phyloP scores from a whole-genome alignment of 1,140 invertebrate species.

The Laupala kohalensis region DNA sequence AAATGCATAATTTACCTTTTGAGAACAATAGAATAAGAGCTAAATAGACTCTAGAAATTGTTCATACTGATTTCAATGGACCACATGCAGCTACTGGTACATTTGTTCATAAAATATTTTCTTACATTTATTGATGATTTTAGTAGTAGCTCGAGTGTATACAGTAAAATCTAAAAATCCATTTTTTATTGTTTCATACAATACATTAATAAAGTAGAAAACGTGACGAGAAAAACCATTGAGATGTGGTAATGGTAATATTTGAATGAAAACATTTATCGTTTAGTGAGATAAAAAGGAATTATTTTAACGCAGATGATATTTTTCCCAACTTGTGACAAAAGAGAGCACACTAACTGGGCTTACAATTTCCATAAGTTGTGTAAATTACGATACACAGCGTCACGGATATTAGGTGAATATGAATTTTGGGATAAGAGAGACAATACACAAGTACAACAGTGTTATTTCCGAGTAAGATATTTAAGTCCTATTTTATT shows the following conservation, averaged over 20 bases:
- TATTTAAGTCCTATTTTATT: too few relatives aligned
- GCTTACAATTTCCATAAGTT: too few relatives aligned
- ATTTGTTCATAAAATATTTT: background rate
- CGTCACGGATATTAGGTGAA: too few relatives aligned
- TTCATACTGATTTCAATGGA: slow-evolving; percentile 27
- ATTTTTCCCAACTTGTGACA: too few relatives aligned
- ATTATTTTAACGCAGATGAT: too few relatives aligned
- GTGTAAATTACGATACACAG: too few relatives aligned
- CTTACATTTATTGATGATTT: slow-evolving; percentile 24
- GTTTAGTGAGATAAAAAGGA: slow-evolving; percentile 19
- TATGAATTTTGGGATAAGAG: too few relatives aligned
- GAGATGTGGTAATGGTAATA: slow-evolving; percentile 26
- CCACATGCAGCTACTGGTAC: slow-evolving; percentile 22
- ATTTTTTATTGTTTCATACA: slow-evolving; percentile 18
- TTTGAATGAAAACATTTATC: slow-evolving; percentile 20
- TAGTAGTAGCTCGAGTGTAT: slow-evolving; percentile 24
- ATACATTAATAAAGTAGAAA: slow-evolving; percentile 18
- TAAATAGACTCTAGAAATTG: slow-evolving; percentile 22
- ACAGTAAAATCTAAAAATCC: slow-evolving; percentile 25
- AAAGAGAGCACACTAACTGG: too few relatives aligned
- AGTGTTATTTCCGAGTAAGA: too few relatives aligned
- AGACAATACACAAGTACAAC: too few relatives aligned
- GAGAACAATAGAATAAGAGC: slow-evolving; percentile 25
- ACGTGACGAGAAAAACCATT: slow-evolving; percentile 20
- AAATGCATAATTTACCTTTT: slow-evolving; percentile 28